Evolutionary conservation across 2,113 vertebrate species (phyloP), one percentile per base, ranked within the genome.

Genomic region (Otis tarda): DNA sequence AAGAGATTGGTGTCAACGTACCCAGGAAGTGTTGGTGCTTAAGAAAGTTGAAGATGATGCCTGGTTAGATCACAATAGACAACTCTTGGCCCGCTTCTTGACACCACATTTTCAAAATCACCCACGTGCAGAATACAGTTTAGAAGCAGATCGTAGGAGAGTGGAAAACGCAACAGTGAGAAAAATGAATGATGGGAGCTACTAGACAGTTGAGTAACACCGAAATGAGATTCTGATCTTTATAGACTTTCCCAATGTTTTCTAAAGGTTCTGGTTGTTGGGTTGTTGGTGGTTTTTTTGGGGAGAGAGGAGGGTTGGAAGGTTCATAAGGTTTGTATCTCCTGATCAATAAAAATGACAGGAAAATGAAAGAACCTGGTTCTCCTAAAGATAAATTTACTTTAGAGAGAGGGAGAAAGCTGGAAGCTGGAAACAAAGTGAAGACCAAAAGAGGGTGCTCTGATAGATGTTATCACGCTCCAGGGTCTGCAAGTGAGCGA

Each of bases 161-260:
- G 31, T 49, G 49, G 73, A 68, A 89, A 81, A 89, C n/a, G 35
- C 33, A 78, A 87, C 33, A 90, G 53, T 17, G 84, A 90, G 80
- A 25, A 90, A 85, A 89, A 89, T 60, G 33, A 92, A 78, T 78
- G 73, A 84, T 78, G 53, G 56, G 56, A 90, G 56, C 76, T 79
- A 53, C 28, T 45, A 50, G 86, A 56, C 77, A 53, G 45, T 78
- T 96, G 83, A 81, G 90, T 49, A 93, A 96, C 43, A 13, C 52
- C 60, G 68, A 53, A 81, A 71, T n/a, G 33, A 93, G 86, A 92
- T 90, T 95, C 57, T 60, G 56, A 96, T 96, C 94, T 93, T 91
- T 90, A 47, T 7, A 68, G 65, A 74, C 80, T 94, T 89, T 93
- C 69, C 65, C 65, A 87, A 22, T 52, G 27, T 71, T 94, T 90